These are phyloP conservation scores for Eulacestoma nigropectus DNA, from an alignment of 2,113 vertebrate species.

Conservation along the genomic window DNA sequence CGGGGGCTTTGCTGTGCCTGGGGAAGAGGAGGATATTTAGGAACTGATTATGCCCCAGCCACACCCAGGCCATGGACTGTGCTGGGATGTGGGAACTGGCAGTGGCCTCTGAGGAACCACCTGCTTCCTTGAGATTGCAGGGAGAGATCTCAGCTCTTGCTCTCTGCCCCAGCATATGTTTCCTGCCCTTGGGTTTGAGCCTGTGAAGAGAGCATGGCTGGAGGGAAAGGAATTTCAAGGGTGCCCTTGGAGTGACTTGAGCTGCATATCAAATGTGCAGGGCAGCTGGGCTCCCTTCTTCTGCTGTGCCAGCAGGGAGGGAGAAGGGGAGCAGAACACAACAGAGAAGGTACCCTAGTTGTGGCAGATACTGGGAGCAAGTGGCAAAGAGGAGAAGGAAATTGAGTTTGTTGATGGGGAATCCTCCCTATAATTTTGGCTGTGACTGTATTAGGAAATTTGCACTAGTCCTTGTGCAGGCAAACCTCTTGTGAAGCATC, in stretches of 20 bases:
- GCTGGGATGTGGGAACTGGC: not conserved
- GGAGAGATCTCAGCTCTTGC: not conserved
- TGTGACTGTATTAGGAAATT: not conserved
- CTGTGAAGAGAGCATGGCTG: not conserved
- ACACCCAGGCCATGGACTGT: not conserved
- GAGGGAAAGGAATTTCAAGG: not conserved
- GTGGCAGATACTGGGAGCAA: not conserved
- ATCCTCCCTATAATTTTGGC: not conserved
- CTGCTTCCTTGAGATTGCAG: constrained; percentile 57
- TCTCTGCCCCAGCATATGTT: not conserved
- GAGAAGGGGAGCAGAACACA: not conserved
- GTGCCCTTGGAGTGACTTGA: not conserved
- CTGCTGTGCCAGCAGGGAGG: not conserved
- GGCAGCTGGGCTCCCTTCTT: not conserved
- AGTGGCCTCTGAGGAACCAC: constrained; percentile 7
- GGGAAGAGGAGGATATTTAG: not conserved
- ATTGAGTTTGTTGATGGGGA: not conserved
- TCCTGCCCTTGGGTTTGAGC: not conserved
- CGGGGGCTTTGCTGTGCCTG: not conserved
- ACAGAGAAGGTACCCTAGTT: not conserved
- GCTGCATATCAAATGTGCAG: rapidly evolving
- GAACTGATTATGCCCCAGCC: not conserved
- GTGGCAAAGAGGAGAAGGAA: not conserved
- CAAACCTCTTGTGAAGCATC: not conserved
- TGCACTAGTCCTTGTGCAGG: not conserved